These are phyloP conservation scores for Eurosta solidaginis DNA, from an alignment of 1,140 invertebrate species.

Conservation along the genomic window DNA sequence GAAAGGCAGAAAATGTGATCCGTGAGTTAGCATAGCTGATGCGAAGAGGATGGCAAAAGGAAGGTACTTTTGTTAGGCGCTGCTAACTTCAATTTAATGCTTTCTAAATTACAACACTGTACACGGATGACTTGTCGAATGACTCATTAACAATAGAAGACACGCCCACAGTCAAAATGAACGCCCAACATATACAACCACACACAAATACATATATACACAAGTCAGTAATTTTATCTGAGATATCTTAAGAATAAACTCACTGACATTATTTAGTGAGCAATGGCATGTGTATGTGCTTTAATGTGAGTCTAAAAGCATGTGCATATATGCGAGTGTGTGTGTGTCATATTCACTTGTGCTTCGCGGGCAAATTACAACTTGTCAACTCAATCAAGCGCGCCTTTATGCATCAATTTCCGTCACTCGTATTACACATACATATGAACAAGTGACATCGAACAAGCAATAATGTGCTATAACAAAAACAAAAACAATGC, in stretches of 20 bases:
- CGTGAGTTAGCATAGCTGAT: background rate
- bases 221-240: no score
- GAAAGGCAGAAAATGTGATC: no score
- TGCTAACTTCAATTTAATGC: background rate
- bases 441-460: background rate
- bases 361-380: conserved; percentile 49
- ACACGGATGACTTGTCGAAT: conserved; percentile 12
- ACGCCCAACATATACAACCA: background rate
- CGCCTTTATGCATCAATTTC: conserved; percentile 58
- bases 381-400: conserved; percentile 60
- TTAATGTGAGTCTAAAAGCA: no score
- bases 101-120: background rate
- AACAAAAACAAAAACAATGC: background rate
- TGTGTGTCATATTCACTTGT: background rate
- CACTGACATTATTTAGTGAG: no score
- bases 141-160: background rate
- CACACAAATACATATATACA: background rate
- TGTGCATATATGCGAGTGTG: background rate
- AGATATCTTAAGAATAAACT: no score
- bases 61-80: background rate
- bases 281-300: no score
- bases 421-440: conserved; percentile 48
- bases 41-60: background rate
- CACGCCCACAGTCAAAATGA: background rate
- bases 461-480: conserved; percentile 11